Evolutionary conservation across 2,113 vertebrate species (phyloP).

Genomic region (Misgurnus mizolepis): DNA sequence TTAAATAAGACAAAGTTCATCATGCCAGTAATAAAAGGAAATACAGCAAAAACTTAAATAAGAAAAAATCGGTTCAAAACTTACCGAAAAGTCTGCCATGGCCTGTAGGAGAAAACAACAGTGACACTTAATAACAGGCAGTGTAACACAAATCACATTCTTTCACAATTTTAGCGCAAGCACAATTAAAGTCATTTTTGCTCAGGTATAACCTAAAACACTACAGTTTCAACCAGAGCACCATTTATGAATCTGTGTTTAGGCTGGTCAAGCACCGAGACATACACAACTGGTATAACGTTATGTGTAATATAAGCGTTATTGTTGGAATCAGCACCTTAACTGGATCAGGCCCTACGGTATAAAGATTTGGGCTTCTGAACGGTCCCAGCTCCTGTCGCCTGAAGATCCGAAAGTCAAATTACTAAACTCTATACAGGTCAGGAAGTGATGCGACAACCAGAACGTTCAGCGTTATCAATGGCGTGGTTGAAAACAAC

Average conservation of each 20-base stretch:
- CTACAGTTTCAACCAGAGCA: background rate
- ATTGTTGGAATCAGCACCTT: background rate
- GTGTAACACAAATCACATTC: background rate
- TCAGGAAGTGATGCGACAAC: conserved; percentile 43
- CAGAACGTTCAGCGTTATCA: conserved; percentile 31
- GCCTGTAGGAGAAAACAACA: conserved; percentile 58
- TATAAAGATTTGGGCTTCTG: background rate
- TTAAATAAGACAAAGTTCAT: background rate
- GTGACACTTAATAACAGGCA: conserved; percentile 2
- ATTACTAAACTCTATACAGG: conserved; percentile 47
- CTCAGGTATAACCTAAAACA: background rate
- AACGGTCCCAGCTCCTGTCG: conserved; percentile 9
- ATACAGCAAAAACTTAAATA: background rate
- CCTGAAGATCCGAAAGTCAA: conserved; percentile 35
- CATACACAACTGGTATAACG: background rate
- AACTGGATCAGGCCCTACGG: conserved; percentile 25
- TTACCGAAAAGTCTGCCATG: conserved; percentile 81
- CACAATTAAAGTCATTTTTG: background rate
- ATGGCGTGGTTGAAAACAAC: conserved; percentile 30
- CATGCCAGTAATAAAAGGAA: background rate
- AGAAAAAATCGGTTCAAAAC: conserved; percentile 37
- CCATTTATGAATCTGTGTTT: background rate
- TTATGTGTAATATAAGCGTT: background rate
- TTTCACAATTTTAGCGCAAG: background rate
- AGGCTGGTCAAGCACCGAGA: background rate